phyloP scores from a whole-genome alignment of 2,113 vertebrate genomes.

The Lycaon pictus region DNA sequence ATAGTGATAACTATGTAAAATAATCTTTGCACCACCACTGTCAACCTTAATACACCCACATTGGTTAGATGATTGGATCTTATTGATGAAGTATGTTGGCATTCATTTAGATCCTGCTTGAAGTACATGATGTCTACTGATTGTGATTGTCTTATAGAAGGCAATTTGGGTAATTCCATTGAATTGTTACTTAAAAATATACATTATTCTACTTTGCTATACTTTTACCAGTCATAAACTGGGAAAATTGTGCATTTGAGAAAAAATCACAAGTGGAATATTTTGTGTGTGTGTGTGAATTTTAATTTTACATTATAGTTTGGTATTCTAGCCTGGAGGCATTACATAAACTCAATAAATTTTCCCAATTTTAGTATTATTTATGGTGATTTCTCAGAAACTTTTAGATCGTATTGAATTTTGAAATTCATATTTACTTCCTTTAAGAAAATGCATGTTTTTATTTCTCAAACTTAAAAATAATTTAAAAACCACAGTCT shows the following conservation, averaged over 20 bases:
- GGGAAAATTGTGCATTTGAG: accelerated
- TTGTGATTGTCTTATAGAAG: conserved; percentile 34
- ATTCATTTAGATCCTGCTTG: conserved; percentile 81
- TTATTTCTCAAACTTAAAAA: not conserved
- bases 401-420: conserved; percentile 21
- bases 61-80: conserved; percentile 55
- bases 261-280: not conserved
- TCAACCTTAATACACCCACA: not conserved
- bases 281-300: not conserved
- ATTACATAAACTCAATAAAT: not conserved
- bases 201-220: not conserved
- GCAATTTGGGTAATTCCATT: not conserved
- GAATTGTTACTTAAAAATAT: not conserved
- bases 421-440: not conserved
- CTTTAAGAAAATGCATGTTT: not conserved
- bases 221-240: not conserved
- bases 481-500: not conserved
- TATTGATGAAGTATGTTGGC: conserved; percentile 79
- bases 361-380: not conserved
- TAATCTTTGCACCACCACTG: conserved; percentile 52
- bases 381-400: not conserved
- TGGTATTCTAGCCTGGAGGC: not conserved
- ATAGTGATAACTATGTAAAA: conserved; percentile 82
- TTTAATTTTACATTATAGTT: not conserved
- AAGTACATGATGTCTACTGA: not conserved